Conservation (phyloP, 2,888 invertebrate genomes). For the Oxystoma pomonae region DNA sequence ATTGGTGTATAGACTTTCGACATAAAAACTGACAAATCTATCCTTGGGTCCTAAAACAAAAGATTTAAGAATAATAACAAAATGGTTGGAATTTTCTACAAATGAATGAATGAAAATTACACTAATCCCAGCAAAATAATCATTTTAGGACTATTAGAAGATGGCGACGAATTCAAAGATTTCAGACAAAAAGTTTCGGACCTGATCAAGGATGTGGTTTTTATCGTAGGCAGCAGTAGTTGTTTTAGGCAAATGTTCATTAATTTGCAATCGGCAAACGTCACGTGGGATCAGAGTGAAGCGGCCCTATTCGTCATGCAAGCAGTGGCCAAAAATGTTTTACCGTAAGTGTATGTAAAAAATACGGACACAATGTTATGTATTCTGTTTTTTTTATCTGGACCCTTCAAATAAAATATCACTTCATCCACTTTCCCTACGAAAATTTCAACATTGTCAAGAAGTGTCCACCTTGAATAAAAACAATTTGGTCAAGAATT, state of each 20-base stretch:
- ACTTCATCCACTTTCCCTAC: too few species aligned
- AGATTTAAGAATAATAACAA: too few species aligned
- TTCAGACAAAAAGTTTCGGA: constrained; percentile 87
- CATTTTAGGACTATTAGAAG: constrained; percentile 58
- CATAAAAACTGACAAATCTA: too few species aligned
- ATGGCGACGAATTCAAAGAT: constrained; percentile 78
- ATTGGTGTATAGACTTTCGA: too few species aligned
- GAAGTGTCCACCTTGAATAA: too few species aligned
- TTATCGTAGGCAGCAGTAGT: constrained; percentile 88
- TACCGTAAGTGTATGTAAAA: constrained; percentile 80
- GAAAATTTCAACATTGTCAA: too few species aligned
- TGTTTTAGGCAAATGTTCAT: constrained; percentile 90
- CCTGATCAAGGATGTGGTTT: constrained; percentile 93
- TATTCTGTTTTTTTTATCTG: too few species aligned
- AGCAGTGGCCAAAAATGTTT: constrained; percentile 88
- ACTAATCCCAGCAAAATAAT: too few species aligned
- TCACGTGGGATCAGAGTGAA: constrained; percentile 90
- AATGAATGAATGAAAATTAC: not conserved
- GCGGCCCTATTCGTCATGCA: constrained; percentile 94
- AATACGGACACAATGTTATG: too few species aligned
- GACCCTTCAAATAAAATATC: too few species aligned
- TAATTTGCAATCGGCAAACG: constrained; percentile 65
- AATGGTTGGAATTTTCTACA: not conserved
- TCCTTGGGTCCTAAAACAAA: too few species aligned
- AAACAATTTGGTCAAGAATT: too few species aligned